A percentile compares a stretch with the other conserved stretches of the same genome.
These are phyloP conservation scores for Promerops cafer DNA, from an alignment of 2,113 vertebrate species.

Conservation along the genomic window DNA sequence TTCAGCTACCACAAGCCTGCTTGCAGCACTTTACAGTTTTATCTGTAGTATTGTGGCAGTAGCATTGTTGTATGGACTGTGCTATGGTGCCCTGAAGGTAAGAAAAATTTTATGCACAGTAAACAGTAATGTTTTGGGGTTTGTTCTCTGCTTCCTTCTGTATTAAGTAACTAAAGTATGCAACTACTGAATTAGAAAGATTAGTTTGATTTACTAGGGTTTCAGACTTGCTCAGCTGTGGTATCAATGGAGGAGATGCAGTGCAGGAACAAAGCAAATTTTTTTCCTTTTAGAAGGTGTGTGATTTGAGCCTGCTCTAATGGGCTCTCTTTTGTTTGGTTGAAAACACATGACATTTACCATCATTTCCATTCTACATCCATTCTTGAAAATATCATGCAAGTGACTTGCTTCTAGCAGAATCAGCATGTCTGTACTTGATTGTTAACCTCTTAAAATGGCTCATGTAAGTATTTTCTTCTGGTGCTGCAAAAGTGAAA, in stretches of 20 bases:
- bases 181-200: not conserved
- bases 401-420: not conserved
- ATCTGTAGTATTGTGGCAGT: slow-evolving; percentile 93
- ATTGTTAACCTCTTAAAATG: not conserved
- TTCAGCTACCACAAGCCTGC: slow-evolving; percentile 92
- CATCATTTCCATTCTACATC: not conserved
- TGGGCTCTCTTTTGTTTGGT: not conserved
- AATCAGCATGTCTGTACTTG: not conserved
- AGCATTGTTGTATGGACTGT: slow-evolving; percentile 90
- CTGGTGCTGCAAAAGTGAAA: not conserved
- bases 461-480: not conserved
- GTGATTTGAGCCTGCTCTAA: not conserved
- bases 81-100: slow-evolving; percentile 96
- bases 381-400: fast-evolving
- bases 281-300: not conserved
- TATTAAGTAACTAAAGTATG: not conserved
- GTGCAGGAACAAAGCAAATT: not conserved
- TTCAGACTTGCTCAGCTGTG: not conserved
- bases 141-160: not conserved
- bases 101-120: not conserved
- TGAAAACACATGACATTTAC: not conserved
- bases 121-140: not conserved
- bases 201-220: not conserved
- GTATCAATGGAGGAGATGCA: not conserved
- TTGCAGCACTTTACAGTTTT: slow-evolving; percentile 92